Evolutionary conservation across 2,797 vertebrate species (phyloP).

Genomic region (Tapirus indicus): DNA sequence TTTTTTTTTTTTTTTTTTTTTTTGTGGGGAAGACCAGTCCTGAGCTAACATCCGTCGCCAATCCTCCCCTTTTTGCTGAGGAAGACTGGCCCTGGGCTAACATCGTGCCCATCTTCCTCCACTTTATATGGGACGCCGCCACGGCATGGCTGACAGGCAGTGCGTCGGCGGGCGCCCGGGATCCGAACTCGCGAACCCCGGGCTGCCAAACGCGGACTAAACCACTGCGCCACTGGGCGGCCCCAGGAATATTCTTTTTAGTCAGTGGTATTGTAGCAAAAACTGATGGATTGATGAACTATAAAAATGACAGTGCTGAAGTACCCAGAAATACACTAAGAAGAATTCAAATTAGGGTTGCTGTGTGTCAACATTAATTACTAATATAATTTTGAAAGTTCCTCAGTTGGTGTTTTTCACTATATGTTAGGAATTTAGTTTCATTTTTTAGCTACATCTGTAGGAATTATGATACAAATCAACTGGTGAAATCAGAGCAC

Average conservation of each 20-base stretch:
- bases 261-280: neutral
- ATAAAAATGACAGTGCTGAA: neutral
- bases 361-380: neutral
- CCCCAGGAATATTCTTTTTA: neutral
- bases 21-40: too few species aligned
- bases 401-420: neutral
- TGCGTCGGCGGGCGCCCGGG: too few species aligned
- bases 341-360: neutral
- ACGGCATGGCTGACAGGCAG: too few species aligned
- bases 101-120: too few species aligned
- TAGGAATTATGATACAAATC: neutral
- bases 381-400: constrained; percentile 15
- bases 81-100: too few species aligned
- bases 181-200: too few species aligned
- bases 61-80: too few species aligned
- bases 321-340: neutral
- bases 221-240: too few species aligned
- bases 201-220: too few species aligned
- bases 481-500: neutral
- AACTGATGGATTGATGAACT: neutral
- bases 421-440: neutral
- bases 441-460: neutral
- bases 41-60: too few species aligned
- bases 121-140: too few species aligned
- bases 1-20: too few species aligned